phyloP scores from a whole-genome alignment of 2,113 vertebrate genomes.

The Zosterops hypoxanthus region DNA sequence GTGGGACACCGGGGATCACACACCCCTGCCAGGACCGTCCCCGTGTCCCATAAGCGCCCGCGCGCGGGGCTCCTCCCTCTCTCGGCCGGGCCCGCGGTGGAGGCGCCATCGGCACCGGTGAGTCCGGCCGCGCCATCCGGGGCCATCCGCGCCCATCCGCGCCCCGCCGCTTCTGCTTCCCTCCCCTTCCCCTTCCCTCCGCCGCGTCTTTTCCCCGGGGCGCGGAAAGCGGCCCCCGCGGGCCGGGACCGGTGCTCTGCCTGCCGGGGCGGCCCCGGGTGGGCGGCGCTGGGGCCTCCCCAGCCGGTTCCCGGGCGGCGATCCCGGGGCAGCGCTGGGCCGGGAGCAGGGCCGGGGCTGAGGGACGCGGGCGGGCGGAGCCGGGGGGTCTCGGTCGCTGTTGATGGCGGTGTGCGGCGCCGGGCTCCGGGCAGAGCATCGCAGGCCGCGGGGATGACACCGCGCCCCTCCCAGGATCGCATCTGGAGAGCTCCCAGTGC shows the following conservation, averaged over 20 bases:
- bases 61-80: rapidly evolving
- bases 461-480: constrained; percentile 64
- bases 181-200: neutral
- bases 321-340: neutral
- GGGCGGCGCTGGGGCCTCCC: neutral
- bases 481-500: constrained; percentile 73
- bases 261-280: neutral
- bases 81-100: neutral
- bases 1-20: rapidly evolving
- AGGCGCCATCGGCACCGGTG: neutral
- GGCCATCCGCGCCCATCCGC: neutral
- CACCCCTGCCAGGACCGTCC: neutral
- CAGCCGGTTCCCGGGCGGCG: neutral
- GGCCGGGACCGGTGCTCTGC: neutral
- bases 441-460: neutral
- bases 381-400: neutral
- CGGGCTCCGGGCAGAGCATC: neutral
- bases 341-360: no score
- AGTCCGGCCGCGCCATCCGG: neutral
- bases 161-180: no score
- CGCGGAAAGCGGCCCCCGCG: neutral
- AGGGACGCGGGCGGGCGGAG: neutral
- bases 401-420: neutral
- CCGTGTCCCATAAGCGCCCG: neutral
- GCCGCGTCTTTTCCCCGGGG: no score